phyloP scores from a whole-genome alignment of 1,140 invertebrate species.

The Drosophila repletoides region DNA sequence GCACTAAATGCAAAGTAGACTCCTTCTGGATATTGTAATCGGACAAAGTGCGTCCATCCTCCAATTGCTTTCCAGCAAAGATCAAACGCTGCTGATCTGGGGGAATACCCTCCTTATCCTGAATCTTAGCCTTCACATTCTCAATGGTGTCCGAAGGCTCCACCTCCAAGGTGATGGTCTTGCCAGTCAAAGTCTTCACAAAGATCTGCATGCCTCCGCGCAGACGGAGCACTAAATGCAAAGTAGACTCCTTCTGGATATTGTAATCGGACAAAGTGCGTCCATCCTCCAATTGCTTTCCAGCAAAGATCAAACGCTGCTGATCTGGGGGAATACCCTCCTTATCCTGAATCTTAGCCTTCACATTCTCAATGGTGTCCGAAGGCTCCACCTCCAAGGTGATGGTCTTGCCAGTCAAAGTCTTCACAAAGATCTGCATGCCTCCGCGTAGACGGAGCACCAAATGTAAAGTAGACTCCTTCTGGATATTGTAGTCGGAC shows the following conservation, averaged over 20 bases:
- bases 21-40: slow-evolving; percentile 95
- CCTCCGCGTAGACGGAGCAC: slow-evolving; percentile 88
- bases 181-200: slow-evolving; percentile 91
- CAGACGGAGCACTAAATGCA: slow-evolving; percentile 88
- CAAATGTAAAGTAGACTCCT: slow-evolving; percentile 90
- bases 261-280: slow-evolving; percentile 89
- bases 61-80: slow-evolving; percentile 86
- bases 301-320: slow-evolving; percentile 88
- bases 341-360: slow-evolving; percentile 90
- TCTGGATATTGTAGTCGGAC: slow-evolving; percentile 86
- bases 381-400: slow-evolving; percentile 91
- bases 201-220: slow-evolving; percentile 90
- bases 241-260: slow-evolving; percentile 92
- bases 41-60: slow-evolving; percentile 88
- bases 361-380: slow-evolving; percentile 92
- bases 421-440: slow-evolving; percentile 92
- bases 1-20: slow-evolving; percentile 93
- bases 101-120: slow-evolving; percentile 89
- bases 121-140: slow-evolving; percentile 91
- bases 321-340: slow-evolving; percentile 89
- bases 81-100: slow-evolving; percentile 89
- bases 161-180: slow-evolving; percentile 92
- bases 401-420: slow-evolving; percentile 92
- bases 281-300: slow-evolving; percentile 91
- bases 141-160: slow-evolving; percentile 91